Percentiles rank a stretch among this genome's conserved stretches.
Evolutionary conservation across 1,140 invertebrate species (phyloP).

Genomic region (Caenorhabditis tropicalis): DNA sequence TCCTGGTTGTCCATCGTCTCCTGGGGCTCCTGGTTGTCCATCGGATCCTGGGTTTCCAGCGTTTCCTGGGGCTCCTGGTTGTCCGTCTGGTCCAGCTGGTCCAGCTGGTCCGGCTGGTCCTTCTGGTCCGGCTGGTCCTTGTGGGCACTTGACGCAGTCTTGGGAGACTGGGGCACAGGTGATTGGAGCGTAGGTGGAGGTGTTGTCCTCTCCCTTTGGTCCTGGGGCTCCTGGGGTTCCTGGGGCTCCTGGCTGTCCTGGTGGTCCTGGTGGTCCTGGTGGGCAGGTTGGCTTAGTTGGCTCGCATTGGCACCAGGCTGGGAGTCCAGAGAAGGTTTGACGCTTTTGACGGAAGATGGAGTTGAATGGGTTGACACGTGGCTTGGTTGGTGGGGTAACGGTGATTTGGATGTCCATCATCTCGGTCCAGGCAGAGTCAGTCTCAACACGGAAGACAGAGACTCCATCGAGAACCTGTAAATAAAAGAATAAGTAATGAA

Average conservation of each 20-base stretch:
- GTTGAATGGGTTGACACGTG: constrained; percentile 59
- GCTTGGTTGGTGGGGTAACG: constrained; percentile 57
- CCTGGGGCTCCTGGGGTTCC: constrained; percentile 51
- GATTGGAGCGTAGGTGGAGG: constrained; percentile 52
- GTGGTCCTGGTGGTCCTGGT: constrained; percentile 58
- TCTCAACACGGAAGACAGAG: constrained; percentile 59
- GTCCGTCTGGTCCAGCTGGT: constrained; percentile 47
- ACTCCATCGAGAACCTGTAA: constrained; percentile 53
- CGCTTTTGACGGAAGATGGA: constrained; percentile 61
- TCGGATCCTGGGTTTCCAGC: constrained; percentile 44
- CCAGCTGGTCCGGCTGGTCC: constrained; percentile 56
- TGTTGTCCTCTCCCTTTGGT: constrained; percentile 57
- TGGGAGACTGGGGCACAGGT: constrained; percentile 41
- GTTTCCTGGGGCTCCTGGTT: constrained; percentile 43
- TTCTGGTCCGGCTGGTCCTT: constrained; percentile 48
- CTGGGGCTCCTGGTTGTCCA: constrained; percentile 49
- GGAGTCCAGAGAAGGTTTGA: constrained; percentile 59
- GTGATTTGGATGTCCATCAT: constrained; percentile 61
- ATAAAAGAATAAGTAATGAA: background rate
- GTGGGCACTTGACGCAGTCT: constrained; percentile 61
- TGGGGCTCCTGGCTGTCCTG: constrained; percentile 56
- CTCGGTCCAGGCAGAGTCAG: constrained; percentile 60
- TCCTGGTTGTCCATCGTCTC: constrained; percentile 51
- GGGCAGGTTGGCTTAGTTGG: constrained; percentile 58
- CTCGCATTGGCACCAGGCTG: constrained; percentile 62